Evolutionary conservation across 2,888 invertebrate species (phyloP).

Genomic region (Caenorhabditis sulstoni): DNA sequence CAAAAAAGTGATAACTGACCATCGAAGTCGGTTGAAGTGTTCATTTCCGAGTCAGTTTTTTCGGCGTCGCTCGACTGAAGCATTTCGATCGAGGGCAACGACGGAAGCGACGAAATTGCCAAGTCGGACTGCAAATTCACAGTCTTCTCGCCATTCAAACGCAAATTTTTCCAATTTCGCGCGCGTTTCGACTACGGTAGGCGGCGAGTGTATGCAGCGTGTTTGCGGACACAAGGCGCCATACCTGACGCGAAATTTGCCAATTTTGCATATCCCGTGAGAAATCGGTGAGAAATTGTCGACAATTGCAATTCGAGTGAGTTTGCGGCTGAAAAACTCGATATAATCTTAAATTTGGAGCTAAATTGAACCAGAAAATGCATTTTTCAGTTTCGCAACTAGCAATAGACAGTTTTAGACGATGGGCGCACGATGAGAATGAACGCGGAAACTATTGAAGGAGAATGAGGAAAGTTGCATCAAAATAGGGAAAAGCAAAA

Average conservation of each 20-base stretch:
- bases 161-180: too few relatives aligned
- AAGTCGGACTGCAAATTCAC: conserved; percentile 31
- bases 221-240: conserved; percentile 17
- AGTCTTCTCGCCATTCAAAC: too few relatives aligned
- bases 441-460: too few relatives aligned
- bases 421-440: too few relatives aligned
- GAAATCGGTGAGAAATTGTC: conserved; percentile 23
- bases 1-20: conserved; percentile 11
- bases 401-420: not conserved
- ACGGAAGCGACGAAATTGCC: conserved; percentile 12
- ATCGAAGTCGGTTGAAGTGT: conserved; percentile 33
- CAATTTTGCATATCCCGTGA: conserved; percentile 33
- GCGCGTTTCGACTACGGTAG: conserved; percentile 22
- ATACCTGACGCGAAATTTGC: conserved; percentile 39
- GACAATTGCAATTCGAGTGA: conserved; percentile 30
- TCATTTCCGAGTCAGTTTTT: conserved; percentile 30
- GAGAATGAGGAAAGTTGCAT: too few relatives aligned
- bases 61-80: conserved; percentile 18
- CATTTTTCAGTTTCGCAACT: too few relatives aligned
- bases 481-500: too few relatives aligned
- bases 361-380: too few relatives aligned
- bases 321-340: conserved; percentile 8
- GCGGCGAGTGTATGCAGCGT: not conserved
- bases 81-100: conserved; percentile 30
- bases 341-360: too few relatives aligned